Evolutionary conservation across 2,113 vertebrate species (phyloP), one percentile per base, ranked within the genome.

Genomic region (Galbula dea): DNA sequence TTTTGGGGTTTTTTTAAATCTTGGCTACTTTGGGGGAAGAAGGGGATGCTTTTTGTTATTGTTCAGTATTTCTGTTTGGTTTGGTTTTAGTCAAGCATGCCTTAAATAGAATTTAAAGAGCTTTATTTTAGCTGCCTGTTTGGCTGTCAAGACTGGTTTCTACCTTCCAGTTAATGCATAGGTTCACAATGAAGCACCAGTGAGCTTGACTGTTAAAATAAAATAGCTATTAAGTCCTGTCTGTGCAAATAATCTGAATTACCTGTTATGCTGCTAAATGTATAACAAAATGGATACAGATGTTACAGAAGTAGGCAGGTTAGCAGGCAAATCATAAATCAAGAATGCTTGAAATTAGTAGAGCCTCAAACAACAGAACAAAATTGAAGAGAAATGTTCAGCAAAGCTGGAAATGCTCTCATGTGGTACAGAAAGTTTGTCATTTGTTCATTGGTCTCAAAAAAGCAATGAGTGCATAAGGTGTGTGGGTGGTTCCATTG

Each of bases 401-500:
- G 36, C 49, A 63, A 55, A 63, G 63, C 78, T 63, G 57, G 77
- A 79, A 89, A 73, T 83, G 55, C 72, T 92, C 4, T 76, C 14
- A 0, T 46, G 43, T 82, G 37, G 17, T 88, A 20, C 51, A 32
- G 30, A 63, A 89, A 88, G 63, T 71, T 91, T 76, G 59, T 61
- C 63, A 45, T 79, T 69, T 51, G 34, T 74, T 95, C 83, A 6
- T 6, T 55, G 59, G 30, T 89, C 63, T 87, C 82, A 58, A 26
- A 80, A 81, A 74, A 77, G 63, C 71, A 85, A 72, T 16, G 41
- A 80, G 63, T 7, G 7, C 93, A 83, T 58, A 92, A 94, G 84
- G 81, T 80, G 51, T 74, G 87, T 85, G 89, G 89, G 93, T 94
- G 91, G 81, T 82, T 92, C 77, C 71, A 29, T 69, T 55, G 49